Conservation (phyloP, 2,797 vertebrate genomes). For the Diglossa cyanea region DNA sequence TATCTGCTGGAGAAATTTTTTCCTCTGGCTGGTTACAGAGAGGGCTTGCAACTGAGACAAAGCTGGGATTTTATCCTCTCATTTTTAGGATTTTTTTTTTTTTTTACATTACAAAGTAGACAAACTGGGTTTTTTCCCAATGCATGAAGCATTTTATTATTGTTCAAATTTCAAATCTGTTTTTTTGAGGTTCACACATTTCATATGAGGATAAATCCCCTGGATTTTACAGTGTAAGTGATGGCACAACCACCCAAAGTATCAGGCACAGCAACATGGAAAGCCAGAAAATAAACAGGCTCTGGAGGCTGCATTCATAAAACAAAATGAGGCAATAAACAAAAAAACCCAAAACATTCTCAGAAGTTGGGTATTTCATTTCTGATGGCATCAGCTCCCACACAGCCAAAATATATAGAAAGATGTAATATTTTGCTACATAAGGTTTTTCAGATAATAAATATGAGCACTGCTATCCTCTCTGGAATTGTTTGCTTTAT, state of each 20-base stretch:
- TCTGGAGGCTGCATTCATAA: background rate
- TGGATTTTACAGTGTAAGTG: background rate
- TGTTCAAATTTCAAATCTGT: background rate
- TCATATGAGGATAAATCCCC: background rate
- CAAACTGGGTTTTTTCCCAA: background rate
- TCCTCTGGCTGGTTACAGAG: background rate
- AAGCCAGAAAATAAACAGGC: conserved; percentile 2
- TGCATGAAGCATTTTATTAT: background rate
- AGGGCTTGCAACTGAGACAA: background rate
- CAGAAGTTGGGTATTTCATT: conserved; percentile 1
- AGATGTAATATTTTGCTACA: background rate
- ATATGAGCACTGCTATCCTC: background rate
- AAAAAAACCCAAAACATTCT: background rate
- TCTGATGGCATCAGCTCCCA: background rate
- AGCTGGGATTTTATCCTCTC: background rate
- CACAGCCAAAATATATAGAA: background rate
- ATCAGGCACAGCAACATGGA: background rate
- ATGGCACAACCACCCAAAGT: background rate
- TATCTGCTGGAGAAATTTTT: background rate
- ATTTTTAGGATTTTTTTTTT: background rate
- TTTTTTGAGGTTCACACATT: background rate
- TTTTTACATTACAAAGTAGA: background rate
- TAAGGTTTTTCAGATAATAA: conserved; percentile 13
- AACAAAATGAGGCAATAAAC: conserved; percentile 43
- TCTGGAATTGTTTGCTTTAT: background rate